phyloP scores from a whole-genome alignment of 2,888 invertebrate species.

The Ormyrus nitidulus region DNA sequence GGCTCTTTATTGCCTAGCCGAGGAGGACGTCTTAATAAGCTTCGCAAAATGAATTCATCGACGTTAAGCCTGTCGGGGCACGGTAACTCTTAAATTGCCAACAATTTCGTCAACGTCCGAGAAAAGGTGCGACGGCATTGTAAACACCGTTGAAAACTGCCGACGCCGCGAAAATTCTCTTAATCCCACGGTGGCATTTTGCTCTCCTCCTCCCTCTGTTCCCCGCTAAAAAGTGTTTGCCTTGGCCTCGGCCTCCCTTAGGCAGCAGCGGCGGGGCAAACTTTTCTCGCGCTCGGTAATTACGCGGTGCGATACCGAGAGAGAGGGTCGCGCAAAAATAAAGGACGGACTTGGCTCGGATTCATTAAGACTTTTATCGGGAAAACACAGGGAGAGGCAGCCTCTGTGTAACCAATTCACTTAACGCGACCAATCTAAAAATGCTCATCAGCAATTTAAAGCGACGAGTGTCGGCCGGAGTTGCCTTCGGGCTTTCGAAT shows the following conservation, averaged over 20 bases:
- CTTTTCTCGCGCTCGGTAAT: conserved; percentile 35
- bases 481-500: conserved; percentile 34
- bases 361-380: conserved; percentile 70
- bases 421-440: conserved; percentile 75
- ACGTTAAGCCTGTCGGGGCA: too few species aligned
- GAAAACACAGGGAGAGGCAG: conserved; percentile 69
- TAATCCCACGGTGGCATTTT: conserved; percentile 25
- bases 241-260: not conserved
- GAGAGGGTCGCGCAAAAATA: conserved; percentile 9
- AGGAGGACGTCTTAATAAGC: too few species aligned
- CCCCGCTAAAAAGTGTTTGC: conserved; percentile 23
- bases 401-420: conserved; percentile 74
- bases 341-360: conserved; percentile 42
- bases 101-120: too few species aligned
- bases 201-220: too few species aligned
- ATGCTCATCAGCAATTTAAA: conserved; percentile 76
- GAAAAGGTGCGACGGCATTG: too few species aligned
- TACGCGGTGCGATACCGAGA: conserved; percentile 30
- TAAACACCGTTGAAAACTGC: not conserved
- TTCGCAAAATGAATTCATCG: too few species aligned
- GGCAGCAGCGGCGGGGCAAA: conserved; percentile 20
- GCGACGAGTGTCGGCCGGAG: conserved; percentile 58
- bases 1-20: not conserved
- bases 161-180: conserved; percentile 23
- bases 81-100: too few species aligned